These are phyloP conservation scores for Xenopus petersii DNA, from an alignment of 2,797 vertebrate genomes.

Conservation along the genomic window DNA sequence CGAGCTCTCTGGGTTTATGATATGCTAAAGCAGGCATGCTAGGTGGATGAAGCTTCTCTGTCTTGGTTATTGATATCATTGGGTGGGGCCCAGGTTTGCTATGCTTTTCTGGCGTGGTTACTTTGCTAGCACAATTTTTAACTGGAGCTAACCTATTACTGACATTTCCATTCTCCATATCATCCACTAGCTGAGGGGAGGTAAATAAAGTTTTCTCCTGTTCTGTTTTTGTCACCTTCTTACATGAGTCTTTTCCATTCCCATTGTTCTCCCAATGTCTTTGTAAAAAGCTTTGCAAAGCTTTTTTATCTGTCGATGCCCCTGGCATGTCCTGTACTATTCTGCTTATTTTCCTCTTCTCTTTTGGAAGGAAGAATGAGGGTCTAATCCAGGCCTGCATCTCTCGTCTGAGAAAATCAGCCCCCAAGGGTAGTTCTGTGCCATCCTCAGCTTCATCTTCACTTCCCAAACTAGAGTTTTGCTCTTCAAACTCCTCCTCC, in stretches of 20 bases:
- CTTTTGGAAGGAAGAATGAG: constrained; percentile 72
- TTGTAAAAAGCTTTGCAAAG: constrained; percentile 66
- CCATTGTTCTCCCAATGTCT: constrained; percentile 69
- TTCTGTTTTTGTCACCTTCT: constrained; percentile 54
- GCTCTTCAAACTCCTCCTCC: constrained; percentile 82
- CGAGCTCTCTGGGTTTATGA: constrained; percentile 41
- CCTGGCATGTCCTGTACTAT: constrained; percentile 61
- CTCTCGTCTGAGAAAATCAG: constrained; percentile 91
- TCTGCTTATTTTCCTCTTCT: constrained; percentile 70
- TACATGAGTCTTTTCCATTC: constrained; percentile 60
- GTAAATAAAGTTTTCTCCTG: constrained; percentile 55
- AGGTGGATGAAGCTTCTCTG: constrained; percentile 40
- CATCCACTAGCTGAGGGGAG: constrained; percentile 76
- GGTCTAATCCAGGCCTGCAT: constrained; percentile 86
- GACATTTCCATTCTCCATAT: constrained; percentile 92
- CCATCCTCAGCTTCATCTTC: constrained; percentile 88
- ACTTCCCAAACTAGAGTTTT: constrained; percentile 79
- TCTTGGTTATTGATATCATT: constrained; percentile 39
- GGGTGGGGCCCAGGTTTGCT: constrained; percentile 60
- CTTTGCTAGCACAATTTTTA: constrained; percentile 8
- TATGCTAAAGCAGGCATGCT: constrained; percentile 44
- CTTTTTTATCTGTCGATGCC: constrained; percentile 61
- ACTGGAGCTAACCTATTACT: constrained; percentile 60
- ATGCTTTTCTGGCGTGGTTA: constrained; percentile 40
- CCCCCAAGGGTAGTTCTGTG: constrained; percentile 77